Evolutionary conservation across 2,888 invertebrate genomes (phyloP).

Genomic region (Nebria salina): DNA sequence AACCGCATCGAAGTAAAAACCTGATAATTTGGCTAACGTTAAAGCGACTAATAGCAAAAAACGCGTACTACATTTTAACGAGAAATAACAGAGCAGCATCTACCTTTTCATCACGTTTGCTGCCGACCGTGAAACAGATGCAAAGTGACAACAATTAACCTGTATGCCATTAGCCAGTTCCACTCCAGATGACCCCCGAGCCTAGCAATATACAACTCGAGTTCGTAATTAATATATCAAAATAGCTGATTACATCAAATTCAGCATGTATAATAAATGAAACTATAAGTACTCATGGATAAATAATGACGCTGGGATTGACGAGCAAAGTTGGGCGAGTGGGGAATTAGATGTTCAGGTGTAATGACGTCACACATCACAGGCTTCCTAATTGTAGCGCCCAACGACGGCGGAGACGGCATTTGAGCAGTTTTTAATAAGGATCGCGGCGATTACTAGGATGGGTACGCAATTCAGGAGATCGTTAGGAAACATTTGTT

Average conservation of each 20-base stretch:
- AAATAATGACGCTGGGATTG: no score
- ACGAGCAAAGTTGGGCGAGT: background rate
- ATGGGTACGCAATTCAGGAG: conserved; percentile 19
- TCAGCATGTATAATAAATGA: background rate
- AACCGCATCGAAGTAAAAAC: conserved; percentile 17
- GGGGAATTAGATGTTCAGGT: conserved; percentile 1
- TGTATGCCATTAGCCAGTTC: conserved; percentile 31
- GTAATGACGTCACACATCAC: conserved; percentile 46
- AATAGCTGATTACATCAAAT: background rate
- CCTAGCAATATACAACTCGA: background rate
- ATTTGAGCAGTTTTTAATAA: conserved; percentile 46
- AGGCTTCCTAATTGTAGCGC: conserved; percentile 41
- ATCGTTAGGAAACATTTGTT: conserved; percentile 41
- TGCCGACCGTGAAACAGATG: conserved; percentile 33
- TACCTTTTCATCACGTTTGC: conserved; percentile 8
- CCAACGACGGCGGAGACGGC: conserved; percentile 15
- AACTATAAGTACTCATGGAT: no score
- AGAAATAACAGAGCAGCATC: conserved; percentile 13
- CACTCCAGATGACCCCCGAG: background rate
- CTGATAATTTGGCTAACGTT: conserved; percentile 40
- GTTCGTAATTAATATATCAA: background rate
- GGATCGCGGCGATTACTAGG: conserved; percentile 39
- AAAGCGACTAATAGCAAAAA: conserved; percentile 38
- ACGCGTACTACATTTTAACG: conserved; percentile 40
- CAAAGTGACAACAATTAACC: conserved; percentile 44